A percentile compares a stretch with the other conserved stretches of the same genome.
phyloP scores from a whole-genome alignment of 2,113 vertebrate species.

The Aspidoscelis tigris region DNA sequence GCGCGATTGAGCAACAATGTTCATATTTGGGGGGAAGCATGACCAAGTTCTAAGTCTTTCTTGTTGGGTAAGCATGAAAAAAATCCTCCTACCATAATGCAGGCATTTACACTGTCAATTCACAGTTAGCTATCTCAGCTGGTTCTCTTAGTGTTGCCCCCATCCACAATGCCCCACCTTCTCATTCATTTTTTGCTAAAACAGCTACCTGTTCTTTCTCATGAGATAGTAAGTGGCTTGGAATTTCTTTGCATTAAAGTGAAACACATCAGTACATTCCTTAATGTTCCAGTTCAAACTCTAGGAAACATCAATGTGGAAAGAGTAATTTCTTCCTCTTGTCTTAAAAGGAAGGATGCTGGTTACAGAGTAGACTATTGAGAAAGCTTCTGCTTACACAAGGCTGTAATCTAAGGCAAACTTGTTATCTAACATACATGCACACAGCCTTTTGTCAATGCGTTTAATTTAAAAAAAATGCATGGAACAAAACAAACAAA shows the following conservation, averaged over 20 bases:
- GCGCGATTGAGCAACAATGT: too few relatives aligned
- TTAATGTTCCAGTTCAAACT: neutral
- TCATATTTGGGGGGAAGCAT: too few relatives aligned
- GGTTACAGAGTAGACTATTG: fast-evolving
- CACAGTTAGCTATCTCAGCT: neutral
- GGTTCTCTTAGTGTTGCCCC: too few relatives aligned
- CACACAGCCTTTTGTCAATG: neutral
- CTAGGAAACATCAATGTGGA: slow-evolving; percentile 20
- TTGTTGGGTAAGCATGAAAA: neutral
- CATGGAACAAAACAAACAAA: neutral
- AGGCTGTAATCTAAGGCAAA: neutral
- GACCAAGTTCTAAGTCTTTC: too few relatives aligned
- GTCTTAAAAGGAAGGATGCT: fast-evolving
- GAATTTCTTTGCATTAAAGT: neutral
- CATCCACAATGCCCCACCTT: neutral
- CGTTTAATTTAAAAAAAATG: neutral
- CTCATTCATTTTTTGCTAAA: neutral
- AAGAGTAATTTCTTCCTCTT: neutral
- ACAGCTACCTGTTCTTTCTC: neutral
- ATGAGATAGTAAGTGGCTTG: neutral
- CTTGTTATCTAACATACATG: neutral
- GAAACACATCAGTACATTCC: neutral
- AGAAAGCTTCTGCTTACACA: neutral
- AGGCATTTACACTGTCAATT: too few relatives aligned
- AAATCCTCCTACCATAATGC: neutral